Evolutionary conservation across 2,888 invertebrate genomes (phyloP).

Genomic region (Anaspis maculata): DNA sequence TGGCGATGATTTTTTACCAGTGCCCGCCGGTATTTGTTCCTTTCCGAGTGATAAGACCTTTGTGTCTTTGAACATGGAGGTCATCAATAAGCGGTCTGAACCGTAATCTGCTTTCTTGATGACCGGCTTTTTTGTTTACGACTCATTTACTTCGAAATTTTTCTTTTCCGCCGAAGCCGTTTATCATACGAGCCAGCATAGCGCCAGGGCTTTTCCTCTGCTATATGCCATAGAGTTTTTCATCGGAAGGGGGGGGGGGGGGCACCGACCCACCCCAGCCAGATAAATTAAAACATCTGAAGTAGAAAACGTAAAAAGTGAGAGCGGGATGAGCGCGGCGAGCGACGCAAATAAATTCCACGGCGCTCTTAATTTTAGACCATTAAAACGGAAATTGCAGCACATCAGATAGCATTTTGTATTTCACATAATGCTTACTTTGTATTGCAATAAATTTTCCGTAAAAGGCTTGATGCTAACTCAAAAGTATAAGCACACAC

Average conservation of each 20-base stretch:
- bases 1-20: conserved; percentile 39
- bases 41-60: conserved; percentile 41
- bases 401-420: not conserved
- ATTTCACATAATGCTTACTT: no score
- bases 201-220: conserved; percentile 17
- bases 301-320: conserved; percentile 21
- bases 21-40: conserved; percentile 34
- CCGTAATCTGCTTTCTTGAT: conserved; percentile 40
- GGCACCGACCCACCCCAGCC: no score
- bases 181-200: conserved; percentile 30
- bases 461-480: no score
- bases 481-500: no score
- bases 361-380: conserved; percentile 8
- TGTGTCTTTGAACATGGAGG: conserved; percentile 41
- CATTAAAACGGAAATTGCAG: conserved; percentile 4
- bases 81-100: conserved; percentile 41
- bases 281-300: conserved; percentile 26
- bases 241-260: conserved; percentile 11
- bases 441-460: no score
- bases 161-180: conserved; percentile 29
- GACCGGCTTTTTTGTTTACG: conserved; percentile 40
- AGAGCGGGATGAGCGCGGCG: conserved; percentile 9
- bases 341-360: conserved; percentile 8
- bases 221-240: no score
- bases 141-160: conserved; percentile 38